A percentile compares a stretch with the other conserved stretches of the same genome.
phyloP scores from a whole-genome alignment of 2,113 vertebrate species.

The Hystrix brachyura region DNA sequence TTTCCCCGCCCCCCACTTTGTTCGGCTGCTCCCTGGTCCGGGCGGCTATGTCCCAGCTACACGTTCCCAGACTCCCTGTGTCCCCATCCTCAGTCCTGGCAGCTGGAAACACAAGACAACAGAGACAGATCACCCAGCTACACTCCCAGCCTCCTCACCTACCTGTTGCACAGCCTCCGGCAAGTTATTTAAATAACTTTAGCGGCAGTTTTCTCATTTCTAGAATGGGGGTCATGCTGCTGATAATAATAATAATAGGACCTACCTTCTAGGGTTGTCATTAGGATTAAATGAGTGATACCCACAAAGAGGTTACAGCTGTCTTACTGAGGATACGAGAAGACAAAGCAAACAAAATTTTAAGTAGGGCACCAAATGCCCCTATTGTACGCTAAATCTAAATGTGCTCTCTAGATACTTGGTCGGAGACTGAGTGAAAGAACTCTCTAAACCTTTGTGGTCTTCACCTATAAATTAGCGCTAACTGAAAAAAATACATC shows the following conservation, averaged over 20 bases:
- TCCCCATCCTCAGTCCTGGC: not conserved
- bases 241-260: not conserved
- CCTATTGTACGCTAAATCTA: constrained; percentile 28
- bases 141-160: not conserved
- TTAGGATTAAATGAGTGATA: not conserved
- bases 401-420: not conserved
- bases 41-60: not conserved
- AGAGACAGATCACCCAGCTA: not conserved
- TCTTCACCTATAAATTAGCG: constrained; percentile 13
- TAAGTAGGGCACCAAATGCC: not conserved
- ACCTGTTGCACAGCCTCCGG: not conserved
- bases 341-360: not conserved
- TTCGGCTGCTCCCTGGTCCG: not conserved
- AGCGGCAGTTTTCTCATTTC: not conserved
- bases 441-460: constrained; percentile 17
- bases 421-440: not conserved
- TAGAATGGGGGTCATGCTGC: not conserved
- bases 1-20: not conserved
- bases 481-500: constrained; percentile 36
- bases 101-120: not conserved
- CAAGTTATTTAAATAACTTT: not conserved
- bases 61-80: not conserved
- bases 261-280: not conserved
- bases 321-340: not conserved
- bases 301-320: not conserved